Evolutionary conservation across 2,888 invertebrate genomes (phyloP).

Genomic region (Quadriops clusia): DNA sequence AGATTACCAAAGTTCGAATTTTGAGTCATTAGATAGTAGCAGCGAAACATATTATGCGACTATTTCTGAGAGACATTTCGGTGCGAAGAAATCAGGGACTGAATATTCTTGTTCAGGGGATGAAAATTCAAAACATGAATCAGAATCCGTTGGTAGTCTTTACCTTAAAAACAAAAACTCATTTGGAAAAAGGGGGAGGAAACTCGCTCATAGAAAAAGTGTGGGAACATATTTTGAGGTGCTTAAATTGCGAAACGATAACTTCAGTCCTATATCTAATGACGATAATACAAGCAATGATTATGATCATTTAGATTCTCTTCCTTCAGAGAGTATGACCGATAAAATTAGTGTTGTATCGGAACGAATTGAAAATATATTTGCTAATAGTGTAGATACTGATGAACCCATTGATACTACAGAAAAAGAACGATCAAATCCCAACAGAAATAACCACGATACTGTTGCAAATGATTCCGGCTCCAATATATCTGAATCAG

Average conservation of each 20-base stretch:
- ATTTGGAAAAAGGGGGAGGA: slow-evolving; percentile 24
- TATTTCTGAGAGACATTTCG: slow-evolving; percentile 28
- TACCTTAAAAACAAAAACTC: slow-evolving; percentile 31
- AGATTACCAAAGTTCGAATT: slow-evolving; percentile 31
- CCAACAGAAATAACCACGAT: slow-evolving; percentile 7
- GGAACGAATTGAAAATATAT: slow-evolving; percentile 44
- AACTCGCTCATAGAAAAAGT: slow-evolving; percentile 29
- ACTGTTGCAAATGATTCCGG: slow-evolving; percentile 8
- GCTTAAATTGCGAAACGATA: slow-evolving; percentile 32
- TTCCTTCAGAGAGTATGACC: slow-evolving; percentile 40
- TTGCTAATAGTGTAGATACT: slow-evolving; percentile 19
- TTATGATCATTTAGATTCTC: slow-evolving; percentile 31
- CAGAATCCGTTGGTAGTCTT: slow-evolving; percentile 15
- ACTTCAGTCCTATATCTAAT: slow-evolving; percentile 37
- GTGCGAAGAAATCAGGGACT: slow-evolving; percentile 20
- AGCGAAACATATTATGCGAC: slow-evolving; percentile 35
- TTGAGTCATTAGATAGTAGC: slow-evolving; percentile 34
- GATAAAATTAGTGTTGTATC: slow-evolving; percentile 46
- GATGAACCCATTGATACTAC: slow-evolving; percentile 2
- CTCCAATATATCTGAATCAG: slow-evolving; percentile 11
- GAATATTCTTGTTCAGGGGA: slow-evolving; percentile 18
- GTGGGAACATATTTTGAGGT: slow-evolving; percentile 35
- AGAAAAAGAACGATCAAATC: slow-evolving; percentile 5
- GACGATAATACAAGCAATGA: slow-evolving; percentile 45
- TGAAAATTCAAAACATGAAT: too few relatives aligned